These are phyloP conservation scores for Caerostris extrusa DNA, from an alignment of 1,140 invertebrate species.

Conservation along the genomic window DNA sequence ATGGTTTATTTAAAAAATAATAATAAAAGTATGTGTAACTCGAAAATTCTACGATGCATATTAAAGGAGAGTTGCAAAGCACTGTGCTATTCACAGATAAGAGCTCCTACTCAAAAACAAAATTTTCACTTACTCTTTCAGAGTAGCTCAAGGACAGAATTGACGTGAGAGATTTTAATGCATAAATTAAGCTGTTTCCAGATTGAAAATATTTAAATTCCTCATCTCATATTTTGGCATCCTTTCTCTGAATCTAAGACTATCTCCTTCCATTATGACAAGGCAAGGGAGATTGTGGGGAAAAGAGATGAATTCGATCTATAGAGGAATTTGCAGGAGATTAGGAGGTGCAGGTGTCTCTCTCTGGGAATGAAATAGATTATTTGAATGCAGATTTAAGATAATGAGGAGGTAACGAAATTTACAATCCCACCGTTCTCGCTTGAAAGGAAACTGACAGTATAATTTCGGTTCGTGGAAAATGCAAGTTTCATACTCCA, in stretches of 20 bases:
- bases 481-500: not conserved
- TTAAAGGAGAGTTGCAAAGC: not conserved
- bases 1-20: not conserved
- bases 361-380: not conserved
- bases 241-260: not conserved
- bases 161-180: conserved; percentile 3
- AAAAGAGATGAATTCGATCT: not conserved
- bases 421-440: not conserved
- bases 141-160: not conserved
- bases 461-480: not conserved
- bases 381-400: conserved; percentile 14
- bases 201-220: conserved; percentile 56
- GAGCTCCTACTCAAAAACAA: not conserved
- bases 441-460: not conserved
- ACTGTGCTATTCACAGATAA: not conserved
- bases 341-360: not conserved
- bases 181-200: conserved; percentile 25
- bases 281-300: not conserved
- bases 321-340: not conserved
- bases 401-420: conserved; percentile 20
- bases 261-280: not conserved
- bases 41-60: not conserved
- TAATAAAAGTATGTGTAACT: too few species aligned
- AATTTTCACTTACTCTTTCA: not conserved
- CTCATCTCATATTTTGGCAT: not conserved